Evolutionary conservation across 2,797 vertebrate genomes (phyloP).

Genomic region (Psittacula derbiana): DNA sequence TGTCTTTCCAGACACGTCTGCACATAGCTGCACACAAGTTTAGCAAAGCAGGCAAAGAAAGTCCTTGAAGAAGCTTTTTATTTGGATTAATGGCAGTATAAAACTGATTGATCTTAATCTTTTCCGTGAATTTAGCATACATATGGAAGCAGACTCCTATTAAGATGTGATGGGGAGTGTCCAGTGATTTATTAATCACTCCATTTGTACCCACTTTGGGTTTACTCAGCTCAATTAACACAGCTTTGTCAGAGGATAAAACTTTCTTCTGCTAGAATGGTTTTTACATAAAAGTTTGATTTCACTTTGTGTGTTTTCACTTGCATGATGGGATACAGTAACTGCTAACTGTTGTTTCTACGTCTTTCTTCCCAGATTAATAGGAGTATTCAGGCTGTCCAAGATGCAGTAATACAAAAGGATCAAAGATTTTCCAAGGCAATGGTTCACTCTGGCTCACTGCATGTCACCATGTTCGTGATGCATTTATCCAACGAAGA

Average conservation of each 20-base stretch:
- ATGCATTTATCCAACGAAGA: slow-evolving; percentile 87
- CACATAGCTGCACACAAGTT: background rate
- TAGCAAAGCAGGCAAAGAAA: background rate
- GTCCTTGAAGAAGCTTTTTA: background rate
- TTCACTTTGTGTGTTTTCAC: background rate
- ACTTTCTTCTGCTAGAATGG: background rate
- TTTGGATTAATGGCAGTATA: background rate
- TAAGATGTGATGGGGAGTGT: background rate
- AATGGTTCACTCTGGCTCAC: slow-evolving; percentile 82
- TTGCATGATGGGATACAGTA: slow-evolving; percentile 1
- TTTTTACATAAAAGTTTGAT: background rate
- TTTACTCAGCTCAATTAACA: background rate
- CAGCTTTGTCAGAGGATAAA: background rate
- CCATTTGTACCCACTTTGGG: background rate
- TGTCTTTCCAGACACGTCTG: background rate
- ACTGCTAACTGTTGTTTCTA: slow-evolving; percentile 24
- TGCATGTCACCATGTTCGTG: slow-evolving; percentile 93
- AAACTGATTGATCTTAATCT: background rate
- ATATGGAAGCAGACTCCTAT: background rate
- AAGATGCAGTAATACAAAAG: slow-evolving; percentile 83
- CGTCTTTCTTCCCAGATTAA: slow-evolving; percentile 81
- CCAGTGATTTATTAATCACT: background rate
- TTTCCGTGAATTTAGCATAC: background rate
- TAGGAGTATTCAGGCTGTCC: slow-evolving; percentile 78
- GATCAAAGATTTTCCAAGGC: slow-evolving; percentile 85